A percentile compares a stretch with the other conserved stretches of the same genome.
Evolutionary conservation across 2,113 vertebrate species (phyloP).

Genomic region (Cheilinus undulatus): DNA sequence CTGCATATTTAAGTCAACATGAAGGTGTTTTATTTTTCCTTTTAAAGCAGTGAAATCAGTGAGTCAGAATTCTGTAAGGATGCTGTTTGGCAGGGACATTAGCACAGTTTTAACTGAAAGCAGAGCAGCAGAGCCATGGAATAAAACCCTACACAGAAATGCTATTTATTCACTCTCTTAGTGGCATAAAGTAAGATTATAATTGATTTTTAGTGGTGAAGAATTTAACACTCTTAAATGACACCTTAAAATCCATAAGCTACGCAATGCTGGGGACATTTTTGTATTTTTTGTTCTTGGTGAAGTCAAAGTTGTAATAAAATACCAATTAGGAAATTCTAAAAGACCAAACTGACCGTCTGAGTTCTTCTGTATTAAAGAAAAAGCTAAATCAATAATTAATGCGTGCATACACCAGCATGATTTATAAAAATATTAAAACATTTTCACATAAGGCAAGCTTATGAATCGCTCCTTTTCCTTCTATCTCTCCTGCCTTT

Average conservation of each 20-base stretch:
- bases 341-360: neutral
- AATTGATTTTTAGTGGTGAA: conserved; percentile 5
- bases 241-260: neutral
- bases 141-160: conserved; percentile 56
- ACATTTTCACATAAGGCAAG: conserved; percentile 28
- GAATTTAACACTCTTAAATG: conserved; percentile 3
- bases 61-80: conserved; percentile 30
- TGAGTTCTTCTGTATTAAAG: neutral
- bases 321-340: neutral
- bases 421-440: conserved; percentile 14
- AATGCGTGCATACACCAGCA: conserved; percentile 1
- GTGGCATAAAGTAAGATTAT: conserved; percentile 21
- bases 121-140: conserved; percentile 46
- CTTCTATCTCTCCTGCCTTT: conserved; percentile 29
- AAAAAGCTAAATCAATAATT: conserved; percentile 3
- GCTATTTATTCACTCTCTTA: conserved; percentile 46
- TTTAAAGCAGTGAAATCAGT: conserved; percentile 24
- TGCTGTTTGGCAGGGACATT: conserved; percentile 46
- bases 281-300: neutral
- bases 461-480: conserved; percentile 2
- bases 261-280: neutral
- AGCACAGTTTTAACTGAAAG: conserved; percentile 36
- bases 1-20: conserved; percentile 2
- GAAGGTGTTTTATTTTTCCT: conserved; percentile 1
- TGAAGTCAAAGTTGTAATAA: conserved; percentile 1